These are phyloP conservation scores for Proales similis DNA, from an alignment of 1,140 invertebrate species.

Conservation along the genomic window DNA sequence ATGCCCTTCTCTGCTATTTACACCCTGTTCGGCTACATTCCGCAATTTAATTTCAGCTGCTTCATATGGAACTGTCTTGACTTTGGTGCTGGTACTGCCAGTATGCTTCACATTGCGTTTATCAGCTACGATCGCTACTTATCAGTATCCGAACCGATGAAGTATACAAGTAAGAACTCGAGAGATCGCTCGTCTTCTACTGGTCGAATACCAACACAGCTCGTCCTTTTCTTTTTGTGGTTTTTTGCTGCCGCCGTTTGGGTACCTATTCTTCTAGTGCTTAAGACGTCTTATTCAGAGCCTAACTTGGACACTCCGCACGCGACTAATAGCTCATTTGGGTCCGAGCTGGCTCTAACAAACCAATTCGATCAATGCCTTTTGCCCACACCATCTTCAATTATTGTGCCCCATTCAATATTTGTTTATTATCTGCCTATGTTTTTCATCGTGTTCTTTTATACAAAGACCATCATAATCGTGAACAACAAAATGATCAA, in stretches of 20 bases:
- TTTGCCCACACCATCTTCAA: conserved; percentile 6
- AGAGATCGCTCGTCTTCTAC: conserved; percentile 8
- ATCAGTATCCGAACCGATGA: conserved; percentile 71
- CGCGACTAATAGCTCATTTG: not conserved
- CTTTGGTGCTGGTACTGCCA: conserved; percentile 43
- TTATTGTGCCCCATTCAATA: conserved; percentile 12
- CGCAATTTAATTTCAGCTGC: conserved; percentile 22
- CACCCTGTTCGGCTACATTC: conserved; percentile 39
- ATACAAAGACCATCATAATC: conserved; percentile 23
- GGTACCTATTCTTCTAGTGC: conserved; percentile 20
- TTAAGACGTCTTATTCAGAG: conserved; percentile 4
- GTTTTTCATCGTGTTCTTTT: conserved; percentile 33
- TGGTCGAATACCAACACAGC: conserved; percentile 6
- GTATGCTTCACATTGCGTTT: conserved; percentile 64
- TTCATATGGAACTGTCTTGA: conserved; percentile 38
- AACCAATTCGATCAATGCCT: conserved; percentile 1
- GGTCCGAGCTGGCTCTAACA: not conserved
- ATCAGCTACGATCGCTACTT: conserved; percentile 74
- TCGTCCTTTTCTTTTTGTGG: conserved; percentile 30
- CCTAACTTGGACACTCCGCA: not conserved
- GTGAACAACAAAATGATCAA: conserved; percentile 20
- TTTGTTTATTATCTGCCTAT: conserved; percentile 29
- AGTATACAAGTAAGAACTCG: conserved; percentile 58
- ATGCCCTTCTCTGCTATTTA: conserved; percentile 39
- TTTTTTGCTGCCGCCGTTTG: conserved; percentile 22